These are phyloP conservation scores for Oryctolagus cuniculus DNA, from an alignment of 2,113 vertebrate species.

Conservation along the genomic window mOryCun1.1 NC_091432.1:86932001-86932500, in stretches of 20 bases:
- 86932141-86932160: conserved; percentile 4
- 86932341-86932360: neutral
- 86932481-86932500: neutral
- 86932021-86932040: neutral
- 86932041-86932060: neutral
- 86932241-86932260: neutral
- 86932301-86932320: neutral
- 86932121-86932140: neutral
- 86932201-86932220: neutral
- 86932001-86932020: neutral
- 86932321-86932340: neutral
- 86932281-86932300: neutral
- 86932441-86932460: neutral
- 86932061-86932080: neutral
- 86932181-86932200: neutral
- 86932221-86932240: neutral
- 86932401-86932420: neutral
- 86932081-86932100: neutral
- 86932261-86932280: neutral
- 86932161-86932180: too few relatives aligned
- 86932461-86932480: neutral
- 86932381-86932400: neutral
- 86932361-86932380: neutral
- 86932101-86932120: neutral
- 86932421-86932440: neutral